These are phyloP conservation scores for Amblyjoppa fuscipennis DNA, from an alignment of 2,888 invertebrate species.

Conservation along the genomic window DNA sequence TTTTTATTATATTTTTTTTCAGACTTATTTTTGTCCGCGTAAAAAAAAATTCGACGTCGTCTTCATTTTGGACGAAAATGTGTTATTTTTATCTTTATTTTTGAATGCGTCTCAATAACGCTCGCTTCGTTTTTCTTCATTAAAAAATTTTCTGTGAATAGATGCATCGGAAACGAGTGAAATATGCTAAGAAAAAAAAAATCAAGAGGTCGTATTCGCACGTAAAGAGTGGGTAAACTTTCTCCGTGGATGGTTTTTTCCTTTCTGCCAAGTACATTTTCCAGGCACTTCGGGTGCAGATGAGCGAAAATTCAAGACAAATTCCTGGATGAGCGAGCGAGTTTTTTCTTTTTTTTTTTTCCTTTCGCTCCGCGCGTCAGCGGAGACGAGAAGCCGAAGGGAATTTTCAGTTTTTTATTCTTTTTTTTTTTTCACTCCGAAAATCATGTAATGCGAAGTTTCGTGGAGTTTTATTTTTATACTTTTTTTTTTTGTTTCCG, in stretches of 20 bases:
- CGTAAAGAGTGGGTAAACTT: too few relatives aligned
- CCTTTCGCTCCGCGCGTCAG: conserved; percentile 4
- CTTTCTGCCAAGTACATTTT: background rate
- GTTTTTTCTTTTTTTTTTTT: conserved; percentile 8
- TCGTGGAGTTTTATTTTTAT: conserved; percentile 27
- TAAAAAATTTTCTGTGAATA: too few relatives aligned
- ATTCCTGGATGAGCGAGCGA: conserved; percentile 19
- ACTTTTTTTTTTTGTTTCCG: conserved; percentile 2
- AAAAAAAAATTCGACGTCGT: background rate
- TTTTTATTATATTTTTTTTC: conserved; percentile 4
- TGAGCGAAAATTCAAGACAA: conserved; percentile 29
- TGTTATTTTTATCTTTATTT: background rate
- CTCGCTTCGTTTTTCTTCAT: too few relatives aligned
- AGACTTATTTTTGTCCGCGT: conserved; percentile 8
- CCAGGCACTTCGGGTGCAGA: background rate
- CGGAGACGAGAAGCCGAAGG: conserved; percentile 47
- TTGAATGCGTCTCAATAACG: too few relatives aligned
- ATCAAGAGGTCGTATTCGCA: too few relatives aligned
- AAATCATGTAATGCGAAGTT: conserved; percentile 56
- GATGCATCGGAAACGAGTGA: too few relatives aligned
- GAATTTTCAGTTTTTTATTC: conserved; percentile 26
- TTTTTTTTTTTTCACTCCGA: conserved; percentile 25
- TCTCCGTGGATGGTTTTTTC: too few relatives aligned
- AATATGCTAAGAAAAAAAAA: too few relatives aligned
- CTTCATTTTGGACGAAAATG: background rate